These are phyloP conservation scores for Pachyseris speciosa DNA, from an alignment of 64 coral and sea anemone genomes.

Conservation along the genomic window DNA sequence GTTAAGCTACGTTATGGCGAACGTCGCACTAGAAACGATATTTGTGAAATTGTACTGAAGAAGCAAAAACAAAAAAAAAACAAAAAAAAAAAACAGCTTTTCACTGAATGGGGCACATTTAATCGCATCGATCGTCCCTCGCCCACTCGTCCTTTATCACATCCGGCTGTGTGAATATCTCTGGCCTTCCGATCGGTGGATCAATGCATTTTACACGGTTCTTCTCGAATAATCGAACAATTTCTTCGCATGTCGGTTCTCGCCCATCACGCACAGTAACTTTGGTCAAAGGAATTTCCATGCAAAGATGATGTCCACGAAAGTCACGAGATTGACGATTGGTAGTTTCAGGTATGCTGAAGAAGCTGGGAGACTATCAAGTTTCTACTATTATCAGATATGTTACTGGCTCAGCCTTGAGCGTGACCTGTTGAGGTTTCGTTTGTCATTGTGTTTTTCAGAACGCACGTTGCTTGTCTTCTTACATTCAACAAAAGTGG, in stretches of 20 bases:
- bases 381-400: conserved; percentile 30
- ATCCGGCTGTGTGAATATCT: conserved; percentile 13
- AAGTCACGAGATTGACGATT: not conserved
- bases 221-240: not conserved
- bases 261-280: too few species aligned
- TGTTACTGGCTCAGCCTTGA: not conserved
- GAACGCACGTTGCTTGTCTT: not conserved
- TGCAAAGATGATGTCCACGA: not conserved
- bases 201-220: conserved; percentile 11
- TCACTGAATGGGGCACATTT: too few species aligned
- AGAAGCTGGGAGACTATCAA: conserved; percentile 19
- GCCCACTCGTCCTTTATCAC: not conserved
- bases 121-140: too few species aligned
- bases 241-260: not conserved
- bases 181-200: not conserved
- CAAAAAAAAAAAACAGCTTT: too few species aligned
- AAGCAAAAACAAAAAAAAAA: too few species aligned
- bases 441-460: not conserved
- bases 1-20: not conserved
- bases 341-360: not conserved
- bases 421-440: not conserved
- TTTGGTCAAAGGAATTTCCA: too few species aligned
- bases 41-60: too few species aligned
- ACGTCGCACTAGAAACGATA: too few species aligned
- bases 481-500: not conserved